A percentile compares a stretch with the other conserved stretches of the same genome.
Conservation (phyloP, 2,888 invertebrate genomes). For the Nomada fabriciana region DNA sequence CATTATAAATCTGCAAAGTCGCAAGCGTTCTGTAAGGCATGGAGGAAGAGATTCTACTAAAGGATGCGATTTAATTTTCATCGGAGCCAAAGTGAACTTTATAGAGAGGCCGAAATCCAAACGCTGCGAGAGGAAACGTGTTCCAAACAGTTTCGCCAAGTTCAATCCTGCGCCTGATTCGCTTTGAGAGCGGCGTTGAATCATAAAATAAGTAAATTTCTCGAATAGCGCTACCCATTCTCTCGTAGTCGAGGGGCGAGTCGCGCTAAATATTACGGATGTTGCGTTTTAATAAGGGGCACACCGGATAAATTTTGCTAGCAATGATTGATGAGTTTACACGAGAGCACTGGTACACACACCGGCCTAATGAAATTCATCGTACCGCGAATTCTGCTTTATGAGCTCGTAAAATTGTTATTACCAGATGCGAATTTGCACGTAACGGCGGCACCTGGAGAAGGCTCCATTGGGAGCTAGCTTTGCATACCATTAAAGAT, state of each 20-base stretch:
- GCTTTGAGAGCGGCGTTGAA: constrained; percentile 49
- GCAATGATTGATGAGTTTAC: constrained; percentile 4
- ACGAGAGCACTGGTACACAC: not conserved
- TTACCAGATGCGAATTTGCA: constrained; percentile 35
- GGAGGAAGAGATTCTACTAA: constrained; percentile 18
- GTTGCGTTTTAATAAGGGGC: constrained; percentile 44
- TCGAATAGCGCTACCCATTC: constrained; percentile 43
- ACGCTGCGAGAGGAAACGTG: constrained; percentile 22
- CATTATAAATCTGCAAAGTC: constrained; percentile 1
- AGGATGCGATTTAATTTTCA: constrained; percentile 53
- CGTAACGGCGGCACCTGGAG: constrained; percentile 8
- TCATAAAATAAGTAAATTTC: constrained; percentile 54
- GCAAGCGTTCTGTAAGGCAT: constrained; percentile 5
- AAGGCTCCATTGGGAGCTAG: constrained; percentile 28
- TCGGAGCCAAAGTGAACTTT: constrained; percentile 26
- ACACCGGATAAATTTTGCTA: not conserved
- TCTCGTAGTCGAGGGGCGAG: not conserved
- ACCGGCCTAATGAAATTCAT: constrained; percentile 56
- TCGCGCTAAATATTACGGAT: constrained; percentile 2
- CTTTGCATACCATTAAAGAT: constrained; percentile 29
- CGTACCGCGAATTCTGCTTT: constrained; percentile 49
- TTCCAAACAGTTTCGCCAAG: constrained; percentile 47
- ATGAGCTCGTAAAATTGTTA: constrained; percentile 69
- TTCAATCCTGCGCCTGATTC: constrained; percentile 33
- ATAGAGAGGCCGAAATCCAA: constrained; percentile 34